phyloP scores from a whole-genome alignment of 2,113 vertebrate genomes.

The Archocentrus centrarchus region DNA sequence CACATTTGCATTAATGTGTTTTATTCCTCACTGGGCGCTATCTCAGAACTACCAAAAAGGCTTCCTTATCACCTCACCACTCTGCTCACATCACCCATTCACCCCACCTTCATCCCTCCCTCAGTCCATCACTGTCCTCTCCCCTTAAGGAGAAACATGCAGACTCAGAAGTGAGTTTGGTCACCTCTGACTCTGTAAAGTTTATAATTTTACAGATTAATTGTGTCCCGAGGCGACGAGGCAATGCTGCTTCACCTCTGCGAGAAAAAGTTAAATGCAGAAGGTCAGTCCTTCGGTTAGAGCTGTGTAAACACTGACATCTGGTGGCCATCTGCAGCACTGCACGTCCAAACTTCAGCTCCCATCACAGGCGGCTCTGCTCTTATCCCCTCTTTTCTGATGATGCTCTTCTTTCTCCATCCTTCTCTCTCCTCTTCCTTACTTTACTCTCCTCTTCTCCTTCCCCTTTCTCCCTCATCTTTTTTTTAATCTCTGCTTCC shows the following conservation, averaged over 20 bases:
- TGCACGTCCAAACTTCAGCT: neutral
- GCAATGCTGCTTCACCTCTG: constrained; percentile 37
- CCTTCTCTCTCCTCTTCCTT: neutral
- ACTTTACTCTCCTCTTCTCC: neutral
- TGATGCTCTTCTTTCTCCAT: neutral
- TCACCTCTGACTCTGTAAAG: constrained; percentile 22
- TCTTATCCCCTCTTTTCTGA: constrained; percentile 6
- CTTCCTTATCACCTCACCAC: constrained; percentile 10
- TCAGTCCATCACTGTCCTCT: neutral
- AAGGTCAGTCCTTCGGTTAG: neutral
- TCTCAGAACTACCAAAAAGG: neutral
- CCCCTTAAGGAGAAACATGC: neutral
- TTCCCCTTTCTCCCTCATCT: neutral
- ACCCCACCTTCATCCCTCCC: neutral
- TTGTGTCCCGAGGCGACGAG: neutral
- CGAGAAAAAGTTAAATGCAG: neutral
- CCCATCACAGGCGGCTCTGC: constrained; percentile 8
- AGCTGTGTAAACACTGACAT: constrained; percentile 10
- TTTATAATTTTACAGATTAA: constrained; percentile 17
- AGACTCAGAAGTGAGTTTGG: neutral
- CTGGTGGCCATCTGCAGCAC: constrained; percentile 36
- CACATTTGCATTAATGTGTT: constrained; percentile 15
- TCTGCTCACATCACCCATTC: neutral
- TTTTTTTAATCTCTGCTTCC: neutral
- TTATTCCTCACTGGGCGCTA: neutral